Conservation (phyloP, 2,888 invertebrate genomes). For the Dioctria linearis region DNA sequence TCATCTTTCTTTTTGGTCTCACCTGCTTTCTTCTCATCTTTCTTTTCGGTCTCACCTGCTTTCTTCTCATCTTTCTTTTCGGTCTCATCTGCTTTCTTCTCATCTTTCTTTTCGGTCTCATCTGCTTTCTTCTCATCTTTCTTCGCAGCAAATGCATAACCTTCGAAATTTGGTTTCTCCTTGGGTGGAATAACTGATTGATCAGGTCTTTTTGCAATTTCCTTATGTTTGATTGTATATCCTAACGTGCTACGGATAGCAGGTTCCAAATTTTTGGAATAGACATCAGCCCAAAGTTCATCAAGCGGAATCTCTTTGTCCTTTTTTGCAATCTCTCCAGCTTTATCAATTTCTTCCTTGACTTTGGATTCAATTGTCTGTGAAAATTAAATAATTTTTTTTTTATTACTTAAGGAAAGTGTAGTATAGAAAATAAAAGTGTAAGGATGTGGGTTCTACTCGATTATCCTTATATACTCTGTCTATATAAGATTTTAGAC, state of each 20-base stretch:
- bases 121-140: not conserved
- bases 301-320: constrained; percentile 83
- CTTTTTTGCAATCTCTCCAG: constrained; percentile 78
- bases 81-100: not conserved
- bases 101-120: not conserved
- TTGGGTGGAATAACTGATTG: constrained; percentile 5
- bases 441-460: no score
- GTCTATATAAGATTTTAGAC: no score
- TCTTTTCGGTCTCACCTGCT: no score
- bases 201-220: constrained; percentile 57
- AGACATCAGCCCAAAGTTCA: constrained; percentile 85
- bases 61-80: not conserved
- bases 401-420: not conserved
- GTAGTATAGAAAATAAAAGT: not conserved
- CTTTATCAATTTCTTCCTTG: constrained; percentile 85
- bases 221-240: constrained; percentile 56
- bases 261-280: constrained; percentile 76
- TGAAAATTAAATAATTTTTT: not conserved
- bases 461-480: no score
- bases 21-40: no score
- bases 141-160: not conserved
- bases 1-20: no score
- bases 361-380: constrained; percentile 86
- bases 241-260: constrained; percentile 74
- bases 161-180: not conserved